Conservation (phyloP, 30 jellyfish, hydroid and myxozoan species). For the Phacellophora camtschatica region DNA sequence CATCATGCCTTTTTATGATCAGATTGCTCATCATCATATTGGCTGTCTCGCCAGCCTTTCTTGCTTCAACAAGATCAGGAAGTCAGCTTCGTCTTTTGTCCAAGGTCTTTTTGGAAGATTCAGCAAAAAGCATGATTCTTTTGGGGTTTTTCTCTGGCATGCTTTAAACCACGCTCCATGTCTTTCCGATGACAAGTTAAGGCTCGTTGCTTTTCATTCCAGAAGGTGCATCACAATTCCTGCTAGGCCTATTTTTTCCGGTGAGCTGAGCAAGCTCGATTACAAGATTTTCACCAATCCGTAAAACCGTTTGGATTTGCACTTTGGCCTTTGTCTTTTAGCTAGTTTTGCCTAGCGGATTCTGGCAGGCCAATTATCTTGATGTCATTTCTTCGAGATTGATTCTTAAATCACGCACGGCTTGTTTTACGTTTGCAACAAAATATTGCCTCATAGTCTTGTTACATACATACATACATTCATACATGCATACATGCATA, state of each 20-base stretch:
- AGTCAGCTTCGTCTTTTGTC: slow-evolving; percentile 2
- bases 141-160: slow-evolving; percentile 11
- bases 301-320: no score
- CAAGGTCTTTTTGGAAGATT: neutral
- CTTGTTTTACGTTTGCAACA: no score
- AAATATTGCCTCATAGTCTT: no score
- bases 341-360: neutral
- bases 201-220: neutral
- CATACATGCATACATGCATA: no score
- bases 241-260: neutral
- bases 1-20: neutral
- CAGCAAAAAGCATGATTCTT: slow-evolving; percentile 10
- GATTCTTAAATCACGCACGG: neutral
- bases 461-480: no score
- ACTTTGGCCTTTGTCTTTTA: no score
- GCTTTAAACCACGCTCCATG: neutral
- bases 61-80: slow-evolving; percentile 18
- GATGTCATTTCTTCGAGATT: neutral
- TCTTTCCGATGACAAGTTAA: neutral
- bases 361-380: neutral
- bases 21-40: neutral
- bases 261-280: neutral
- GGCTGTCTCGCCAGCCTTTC: slow-evolving; percentile 21
- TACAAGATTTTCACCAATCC: neutral
- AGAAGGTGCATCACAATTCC: neutral